Conservation (phyloP, 2,888 invertebrate species). For the Podabrus alpinus region DNA sequence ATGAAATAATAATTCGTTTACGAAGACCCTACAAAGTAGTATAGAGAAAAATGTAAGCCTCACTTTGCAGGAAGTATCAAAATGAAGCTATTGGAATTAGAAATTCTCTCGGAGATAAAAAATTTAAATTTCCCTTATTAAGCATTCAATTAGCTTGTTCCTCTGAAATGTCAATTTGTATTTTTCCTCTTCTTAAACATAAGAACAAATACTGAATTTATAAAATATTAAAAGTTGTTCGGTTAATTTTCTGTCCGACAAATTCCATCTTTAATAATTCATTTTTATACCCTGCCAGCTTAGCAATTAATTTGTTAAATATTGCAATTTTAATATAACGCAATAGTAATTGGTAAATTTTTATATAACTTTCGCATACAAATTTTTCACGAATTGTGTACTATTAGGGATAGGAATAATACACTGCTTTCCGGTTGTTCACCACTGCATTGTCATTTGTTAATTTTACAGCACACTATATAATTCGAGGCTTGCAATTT, state of each 20-base stretch:
- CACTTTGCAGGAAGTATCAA: slow-evolving; percentile 28
- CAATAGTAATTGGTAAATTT: neutral
- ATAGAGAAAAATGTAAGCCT: slow-evolving; percentile 10
- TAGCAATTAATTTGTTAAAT: slow-evolving; percentile 24
- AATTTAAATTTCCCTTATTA: slow-evolving; percentile 33
- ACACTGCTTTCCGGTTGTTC: slow-evolving; percentile 14
- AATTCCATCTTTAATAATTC: slow-evolving; percentile 41
- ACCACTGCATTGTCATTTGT: slow-evolving; percentile 25
- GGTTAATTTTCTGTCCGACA: slow-evolving; percentile 47
- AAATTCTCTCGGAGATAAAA: slow-evolving; percentile 26
- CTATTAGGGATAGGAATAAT: slow-evolving; percentile 10
- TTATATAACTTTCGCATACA: neutral
- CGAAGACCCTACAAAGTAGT: slow-evolving; percentile 4
- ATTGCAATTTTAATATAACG: slow-evolving; percentile 1
- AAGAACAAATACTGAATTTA: slow-evolving; percentile 49
- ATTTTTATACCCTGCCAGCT: slow-evolving; percentile 31
- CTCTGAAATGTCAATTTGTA: slow-evolving; percentile 40
- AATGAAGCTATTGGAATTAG: slow-evolving; percentile 31
- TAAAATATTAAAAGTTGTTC: slow-evolving; percentile 49
- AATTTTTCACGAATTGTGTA: neutral
- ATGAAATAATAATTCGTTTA: slow-evolving; percentile 5
- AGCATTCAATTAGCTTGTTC: slow-evolving; percentile 37
- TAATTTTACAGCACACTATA: slow-evolving; percentile 28
- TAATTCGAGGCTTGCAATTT: slow-evolving; percentile 37
- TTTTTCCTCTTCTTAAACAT: slow-evolving; percentile 34